Evolutionary conservation across 2,888 invertebrate genomes (phyloP).

Genomic region (Drosophila anomalata): DNA sequence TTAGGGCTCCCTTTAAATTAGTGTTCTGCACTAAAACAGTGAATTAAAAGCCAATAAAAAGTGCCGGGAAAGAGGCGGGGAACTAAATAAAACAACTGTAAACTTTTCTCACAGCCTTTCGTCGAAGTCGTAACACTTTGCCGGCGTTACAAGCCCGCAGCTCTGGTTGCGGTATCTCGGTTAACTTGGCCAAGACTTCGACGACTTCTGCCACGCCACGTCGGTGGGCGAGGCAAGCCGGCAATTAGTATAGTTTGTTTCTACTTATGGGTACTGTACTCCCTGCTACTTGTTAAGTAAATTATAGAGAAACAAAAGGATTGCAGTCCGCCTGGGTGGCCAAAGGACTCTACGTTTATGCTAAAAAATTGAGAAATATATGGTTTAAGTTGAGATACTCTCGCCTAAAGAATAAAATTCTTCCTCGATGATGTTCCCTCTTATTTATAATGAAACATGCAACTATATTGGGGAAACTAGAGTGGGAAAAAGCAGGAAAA

Average conservation of each 20-base stretch:
- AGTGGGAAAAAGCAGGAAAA: not conserved
- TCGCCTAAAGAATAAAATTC: too few species aligned
- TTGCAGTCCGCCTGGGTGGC: not conserved
- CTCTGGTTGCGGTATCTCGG: constrained; percentile 46
- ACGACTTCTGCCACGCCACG: constrained; percentile 24
- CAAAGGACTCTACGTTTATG: not conserved
- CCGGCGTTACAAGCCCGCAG: constrained; percentile 19
- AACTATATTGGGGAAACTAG: constrained; percentile 33
- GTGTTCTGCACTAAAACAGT: constrained; percentile 38
- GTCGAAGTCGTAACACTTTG: constrained; percentile 36
- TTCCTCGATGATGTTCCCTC: too few species aligned
- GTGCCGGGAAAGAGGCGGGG: constrained; percentile 33
- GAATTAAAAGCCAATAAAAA: constrained; percentile 74
- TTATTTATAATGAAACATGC: constrained; percentile 71
- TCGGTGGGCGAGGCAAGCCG: constrained; percentile 65
- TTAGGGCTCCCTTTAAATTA: constrained; percentile 54
- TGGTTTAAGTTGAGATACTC: too few species aligned
- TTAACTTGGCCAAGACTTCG: constrained; percentile 38
- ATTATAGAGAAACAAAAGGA: constrained; percentile 34
- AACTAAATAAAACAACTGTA: constrained; percentile 48
- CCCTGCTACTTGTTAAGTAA: constrained; percentile 56
- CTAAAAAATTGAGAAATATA: not conserved
- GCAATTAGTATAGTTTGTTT: constrained; percentile 66
- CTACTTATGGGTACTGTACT: constrained; percentile 33
- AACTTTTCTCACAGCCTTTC: constrained; percentile 68